phyloP scores from a whole-genome alignment of 2,888 invertebrate genomes.

The Dryocosmus kuriphilus region DNA sequence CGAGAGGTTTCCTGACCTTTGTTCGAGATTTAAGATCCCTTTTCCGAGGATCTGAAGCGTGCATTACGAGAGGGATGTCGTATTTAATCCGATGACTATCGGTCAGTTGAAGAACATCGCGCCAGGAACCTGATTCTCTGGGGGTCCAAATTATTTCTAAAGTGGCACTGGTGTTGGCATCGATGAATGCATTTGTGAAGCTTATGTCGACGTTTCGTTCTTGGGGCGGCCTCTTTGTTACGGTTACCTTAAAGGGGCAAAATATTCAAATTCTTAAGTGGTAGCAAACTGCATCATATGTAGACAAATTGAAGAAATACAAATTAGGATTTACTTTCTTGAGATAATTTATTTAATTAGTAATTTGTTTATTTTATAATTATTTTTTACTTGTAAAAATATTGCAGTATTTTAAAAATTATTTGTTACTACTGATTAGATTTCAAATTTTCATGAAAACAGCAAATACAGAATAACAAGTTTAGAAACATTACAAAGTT shows the following conservation, averaged over 20 bases:
- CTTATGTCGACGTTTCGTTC: constrained; percentile 81
- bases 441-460: no score
- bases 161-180: constrained; percentile 79
- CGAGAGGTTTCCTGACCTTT: constrained; percentile 26
- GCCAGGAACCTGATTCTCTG: constrained; percentile 79
- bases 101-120: constrained; percentile 82
- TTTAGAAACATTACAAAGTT: no score
- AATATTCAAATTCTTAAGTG: background rate
- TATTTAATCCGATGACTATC: constrained; percentile 83
- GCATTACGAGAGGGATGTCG: constrained; percentile 79
- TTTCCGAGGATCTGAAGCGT: constrained; percentile 51
- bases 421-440: no score
- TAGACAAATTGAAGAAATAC: no score
- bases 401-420: no score
- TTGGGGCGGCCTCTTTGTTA: constrained; percentile 79
- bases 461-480: no score
- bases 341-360: no score
- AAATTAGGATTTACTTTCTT: no score
- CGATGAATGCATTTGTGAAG: constrained; percentile 80
- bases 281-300: no score
- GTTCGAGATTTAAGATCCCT: constrained; percentile 43
- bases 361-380: no score
- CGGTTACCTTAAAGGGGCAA: constrained; percentile 75
- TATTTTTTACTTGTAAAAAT: no score
- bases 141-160: constrained; percentile 85